Evolutionary conservation across 2,113 vertebrate species (phyloP), one percentile per base, ranked within the genome.

Genomic region (Psittacula cyanocephala): DNA sequence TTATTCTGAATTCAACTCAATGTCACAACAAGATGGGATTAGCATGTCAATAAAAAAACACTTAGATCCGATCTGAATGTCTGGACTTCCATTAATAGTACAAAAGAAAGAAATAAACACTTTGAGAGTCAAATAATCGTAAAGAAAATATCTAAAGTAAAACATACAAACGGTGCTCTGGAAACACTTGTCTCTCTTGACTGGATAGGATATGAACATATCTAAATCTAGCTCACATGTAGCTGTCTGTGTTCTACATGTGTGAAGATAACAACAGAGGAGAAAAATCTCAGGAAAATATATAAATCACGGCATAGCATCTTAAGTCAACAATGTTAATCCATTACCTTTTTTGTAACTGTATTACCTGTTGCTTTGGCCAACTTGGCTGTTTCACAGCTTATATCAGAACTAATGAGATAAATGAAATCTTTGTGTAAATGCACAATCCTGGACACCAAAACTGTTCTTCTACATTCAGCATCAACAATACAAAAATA

Each of bases 121-220:
- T 29, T 39, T 13, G 4, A 33, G 33, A 90, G 39, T 67, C 27
- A 81, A 88, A 47, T 43, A 72, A 81, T 8, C n/a, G 37, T 57
- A 37, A 63, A 44, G 64, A 80, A 95, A 80, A 37, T 49, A 49
- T 25, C 24, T 59, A 20, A 77, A 74, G 13, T 35, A 72, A 92
- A 11, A 6, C 59, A 52, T 49, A 77, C 0, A 6, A 77, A 46
- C 17, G 13, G 46, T 8, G 10, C 12, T 52, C 7, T 74, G 37
- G n/a, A 92, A 77, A 81, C 17, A 13, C 29, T 77, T 44, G 16
- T 49, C 7, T 44, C 52, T 49, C 33, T 81, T 62, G 27, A 49
- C 28, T 63, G 46, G 33, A 67, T 10, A 50, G 24, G 35, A 80
- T 19, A 83, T 0, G 0, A 83, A 44, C 0, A 0, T 33, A 33